Base-by-base conservation (phyloP, 1,140 invertebrate species). In the Temnothorax curvispinosus region DNA sequence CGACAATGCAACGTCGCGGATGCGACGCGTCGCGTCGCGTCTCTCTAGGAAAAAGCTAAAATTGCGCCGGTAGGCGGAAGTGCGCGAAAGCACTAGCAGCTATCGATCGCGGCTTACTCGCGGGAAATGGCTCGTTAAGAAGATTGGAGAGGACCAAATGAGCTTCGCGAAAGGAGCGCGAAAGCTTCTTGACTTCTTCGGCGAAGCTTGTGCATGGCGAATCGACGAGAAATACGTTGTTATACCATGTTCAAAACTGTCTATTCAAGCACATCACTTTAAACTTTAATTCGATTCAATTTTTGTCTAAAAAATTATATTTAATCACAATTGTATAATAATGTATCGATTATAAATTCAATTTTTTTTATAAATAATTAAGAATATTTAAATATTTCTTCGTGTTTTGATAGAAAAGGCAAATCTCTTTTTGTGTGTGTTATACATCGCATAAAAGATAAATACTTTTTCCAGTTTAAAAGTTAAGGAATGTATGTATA, bases 121-220 rank as follows among this genome's bases (percentile, higher is more conserved):
- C 78, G 64, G 69, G 52, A 84, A 75, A 84, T 75, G 69, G 69
- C 80, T 74, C 56, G 69, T 74, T 84, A 84, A 84, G 80, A 75
- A 74, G 80, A 84, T 84, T 84, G 41, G 54, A 54, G 32, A 71
- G 41, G 80, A 60, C 67, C 52, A 56, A 82, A 82, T 74, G 77
- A 74, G 80, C 80, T 62, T 47, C 41, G 67, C 21, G 27, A 27
- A 60, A 74, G 54, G n/a, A 62, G 41, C 69, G 21, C 50, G 38
- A 75, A 84, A 84, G 69, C 69, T 74, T 75, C 41, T 81, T 32
- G 50, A 35, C 41, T 60, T 60, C 54, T 8, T 1, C 54, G 65
- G 13, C 13, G n/a, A 69, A 69, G 47, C 47, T 82, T 15, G 15
- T 18, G 44, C 72, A 47, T 11, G 15, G 72, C 47, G n/a, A 67